phyloP scores from a whole-genome alignment of 2,797 vertebrate species.

The Sebastes aleutianus region DNA sequence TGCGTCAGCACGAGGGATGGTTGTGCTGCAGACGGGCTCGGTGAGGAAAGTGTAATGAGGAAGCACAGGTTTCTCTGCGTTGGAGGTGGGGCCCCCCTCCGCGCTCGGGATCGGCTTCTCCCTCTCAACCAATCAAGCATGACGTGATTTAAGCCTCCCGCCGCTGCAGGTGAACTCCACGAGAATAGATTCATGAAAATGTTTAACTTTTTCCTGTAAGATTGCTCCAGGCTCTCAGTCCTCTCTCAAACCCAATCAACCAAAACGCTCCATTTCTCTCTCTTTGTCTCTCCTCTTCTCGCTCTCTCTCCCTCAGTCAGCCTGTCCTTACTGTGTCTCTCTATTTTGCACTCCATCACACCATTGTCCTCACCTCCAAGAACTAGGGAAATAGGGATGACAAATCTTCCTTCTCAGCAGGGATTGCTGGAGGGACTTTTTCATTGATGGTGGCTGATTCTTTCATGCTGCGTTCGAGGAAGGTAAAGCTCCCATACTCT shows the following conservation, averaged over 20 bases:
- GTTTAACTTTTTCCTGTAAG: conserved; percentile 53
- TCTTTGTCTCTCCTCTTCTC: conserved; percentile 30
- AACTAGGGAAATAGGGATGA: conserved; percentile 32
- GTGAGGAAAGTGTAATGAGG: conserved; percentile 64
- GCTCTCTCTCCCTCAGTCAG: neutral
- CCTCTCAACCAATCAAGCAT: conserved; percentile 49
- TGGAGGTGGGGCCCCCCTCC: conserved; percentile 10
- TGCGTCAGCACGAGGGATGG: conserved; percentile 58
- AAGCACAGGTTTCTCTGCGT: conserved; percentile 26
- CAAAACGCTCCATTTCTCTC: conserved; percentile 40
- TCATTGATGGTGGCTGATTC: conserved; percentile 39
- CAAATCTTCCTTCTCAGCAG: conserved; percentile 40
- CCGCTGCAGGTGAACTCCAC: conserved; percentile 42
- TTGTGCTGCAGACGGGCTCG: conserved; percentile 37
- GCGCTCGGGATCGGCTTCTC: conserved; percentile 25
- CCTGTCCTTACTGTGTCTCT: neutral
- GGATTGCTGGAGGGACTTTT: conserved; percentile 48
- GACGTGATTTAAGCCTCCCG: conserved; percentile 49
- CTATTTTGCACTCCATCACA: conserved; percentile 26
- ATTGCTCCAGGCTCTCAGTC: conserved; percentile 51
- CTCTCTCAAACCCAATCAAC: conserved; percentile 60
- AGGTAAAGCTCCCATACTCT: conserved; percentile 7
- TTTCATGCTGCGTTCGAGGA: conserved; percentile 32
- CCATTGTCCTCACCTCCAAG: conserved; percentile 28
- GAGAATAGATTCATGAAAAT: conserved; percentile 64